These are phyloP conservation scores for Syngnathus typhle DNA, from an alignment of 2,113 vertebrate genomes.

Conservation along the genomic window DNA sequence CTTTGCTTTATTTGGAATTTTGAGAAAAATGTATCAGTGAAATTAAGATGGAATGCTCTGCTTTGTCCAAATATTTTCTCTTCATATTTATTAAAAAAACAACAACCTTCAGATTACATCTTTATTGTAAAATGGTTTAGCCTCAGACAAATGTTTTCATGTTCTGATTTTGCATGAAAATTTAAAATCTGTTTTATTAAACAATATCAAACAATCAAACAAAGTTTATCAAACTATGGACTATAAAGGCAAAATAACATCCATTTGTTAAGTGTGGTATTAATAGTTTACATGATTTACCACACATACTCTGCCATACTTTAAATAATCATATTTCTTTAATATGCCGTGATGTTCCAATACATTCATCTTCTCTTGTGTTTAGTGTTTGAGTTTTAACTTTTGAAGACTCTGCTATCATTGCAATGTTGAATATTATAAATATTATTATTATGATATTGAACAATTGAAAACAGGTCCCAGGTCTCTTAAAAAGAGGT, in stretches of 20 bases:
- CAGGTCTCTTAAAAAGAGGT: neutral
- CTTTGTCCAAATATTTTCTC: neutral
- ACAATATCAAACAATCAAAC: too few relatives aligned
- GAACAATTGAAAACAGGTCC: neutral
- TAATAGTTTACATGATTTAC: too few relatives aligned
- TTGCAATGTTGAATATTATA: neutral
- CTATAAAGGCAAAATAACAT: too few relatives aligned
- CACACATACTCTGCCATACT: too few relatives aligned
- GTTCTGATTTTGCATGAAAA: too few relatives aligned
- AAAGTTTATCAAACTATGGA: too few relatives aligned
- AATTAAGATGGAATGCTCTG: neutral
- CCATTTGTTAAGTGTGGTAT: too few relatives aligned
- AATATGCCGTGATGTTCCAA: neutral
- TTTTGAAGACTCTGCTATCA: neutral
- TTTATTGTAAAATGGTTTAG: too few relatives aligned
- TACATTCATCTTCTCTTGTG: neutral
- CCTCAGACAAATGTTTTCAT: too few relatives aligned
- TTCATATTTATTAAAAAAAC: too few relatives aligned
- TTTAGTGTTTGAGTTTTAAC: neutral
- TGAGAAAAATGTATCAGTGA: neutral
- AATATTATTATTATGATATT: neutral
- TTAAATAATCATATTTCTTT: neutral
- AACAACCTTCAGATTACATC: too few relatives aligned
- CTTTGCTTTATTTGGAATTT: neutral
- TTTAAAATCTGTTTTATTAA: too few relatives aligned